Conservation (phyloP, 2,888 invertebrate species). For the Mythimna loreyi region DNA sequence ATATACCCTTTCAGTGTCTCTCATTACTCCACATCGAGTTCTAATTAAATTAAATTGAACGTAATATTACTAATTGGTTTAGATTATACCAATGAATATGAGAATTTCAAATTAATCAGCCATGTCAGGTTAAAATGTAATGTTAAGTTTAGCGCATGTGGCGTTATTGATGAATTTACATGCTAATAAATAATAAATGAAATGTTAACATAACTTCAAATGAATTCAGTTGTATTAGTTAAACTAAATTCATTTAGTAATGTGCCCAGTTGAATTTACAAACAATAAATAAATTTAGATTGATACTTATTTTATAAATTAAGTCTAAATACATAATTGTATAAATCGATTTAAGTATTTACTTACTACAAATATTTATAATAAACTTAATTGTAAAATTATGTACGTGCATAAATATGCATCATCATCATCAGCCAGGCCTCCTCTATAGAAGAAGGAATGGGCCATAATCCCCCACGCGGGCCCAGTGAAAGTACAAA, state of each 20-base stretch:
- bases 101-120: conserved; percentile 1
- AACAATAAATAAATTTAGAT: not conserved
- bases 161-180: conserved; percentile 8
- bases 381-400: too few relatives aligned
- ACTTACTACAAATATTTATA: too few relatives aligned
- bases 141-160: not conserved
- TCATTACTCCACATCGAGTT: not conserved
- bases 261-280: not conserved
- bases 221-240: not conserved
- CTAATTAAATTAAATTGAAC: not conserved
- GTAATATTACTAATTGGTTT: not conserved
- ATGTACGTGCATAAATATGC: too few relatives aligned
- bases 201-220: not conserved
- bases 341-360: too few relatives aligned
- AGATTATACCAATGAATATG: not conserved
- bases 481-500: too few relatives aligned
- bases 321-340: too few relatives aligned
- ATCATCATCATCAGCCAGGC: too few relatives aligned
- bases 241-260: not conserved
- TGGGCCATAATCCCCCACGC: too few relatives aligned
- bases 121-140: conserved; percentile 6
- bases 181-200: not conserved
- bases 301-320: too few relatives aligned
- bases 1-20: not conserved
- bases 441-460: too few relatives aligned